Evolutionary conservation across 2,797 vertebrate genomes (phyloP).

Genomic region (Vireo griseus): DNA sequence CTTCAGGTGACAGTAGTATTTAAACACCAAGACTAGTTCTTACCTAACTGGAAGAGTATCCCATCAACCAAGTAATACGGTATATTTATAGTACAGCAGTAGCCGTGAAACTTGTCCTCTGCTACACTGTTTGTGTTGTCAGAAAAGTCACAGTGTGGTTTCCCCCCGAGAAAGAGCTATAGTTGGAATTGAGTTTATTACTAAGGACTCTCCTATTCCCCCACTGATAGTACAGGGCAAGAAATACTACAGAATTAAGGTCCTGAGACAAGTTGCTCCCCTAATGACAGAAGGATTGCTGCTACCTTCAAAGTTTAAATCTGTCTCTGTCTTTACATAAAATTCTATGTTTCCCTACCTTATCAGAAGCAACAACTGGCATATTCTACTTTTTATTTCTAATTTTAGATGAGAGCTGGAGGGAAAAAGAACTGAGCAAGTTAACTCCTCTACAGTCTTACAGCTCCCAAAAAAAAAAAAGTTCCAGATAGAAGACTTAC

Average conservation of each 20-base stretch:
- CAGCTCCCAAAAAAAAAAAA: too few species aligned
- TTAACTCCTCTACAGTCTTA: background rate
- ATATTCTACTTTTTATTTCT: background rate
- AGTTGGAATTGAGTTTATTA: background rate
- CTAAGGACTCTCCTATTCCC: background rate
- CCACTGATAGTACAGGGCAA: background rate
- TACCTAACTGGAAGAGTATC: background rate
- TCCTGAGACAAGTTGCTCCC: background rate
- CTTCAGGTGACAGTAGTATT: background rate
- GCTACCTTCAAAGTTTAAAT: background rate
- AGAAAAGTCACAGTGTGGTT: background rate
- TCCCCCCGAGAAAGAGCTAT: background rate
- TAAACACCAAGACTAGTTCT: background rate
- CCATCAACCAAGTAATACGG: background rate
- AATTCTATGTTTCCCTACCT: background rate
- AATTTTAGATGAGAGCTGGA: background rate
- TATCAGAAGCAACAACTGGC: background rate
- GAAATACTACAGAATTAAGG: background rate
- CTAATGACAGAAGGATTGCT: background rate
- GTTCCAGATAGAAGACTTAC: background rate
- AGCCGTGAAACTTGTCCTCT: accelerated
- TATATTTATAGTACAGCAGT: background rate
- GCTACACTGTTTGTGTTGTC: background rate
- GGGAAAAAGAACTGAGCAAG: background rate
- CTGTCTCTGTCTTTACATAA: background rate